Evolutionary conservation across 2,888 invertebrate species (phyloP), one percentile per base, ranked within the genome.

Genomic region (Sinopyrophorus schimmeli): DNA sequence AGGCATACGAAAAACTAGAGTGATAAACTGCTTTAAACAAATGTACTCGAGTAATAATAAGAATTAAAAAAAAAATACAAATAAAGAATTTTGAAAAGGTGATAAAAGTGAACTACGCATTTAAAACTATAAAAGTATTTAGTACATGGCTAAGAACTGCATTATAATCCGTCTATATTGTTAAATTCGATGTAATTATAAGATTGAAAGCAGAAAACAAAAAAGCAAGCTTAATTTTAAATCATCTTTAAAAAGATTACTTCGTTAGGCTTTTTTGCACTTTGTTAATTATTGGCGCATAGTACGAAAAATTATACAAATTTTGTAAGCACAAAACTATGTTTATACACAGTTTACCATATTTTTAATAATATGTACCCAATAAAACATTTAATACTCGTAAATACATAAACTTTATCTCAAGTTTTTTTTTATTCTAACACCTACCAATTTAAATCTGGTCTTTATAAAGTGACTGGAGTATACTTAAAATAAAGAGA

Each of bases 321-420:
- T 70, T 71, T 71, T 70, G 68, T 71, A 71, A 69, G 71, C 71
- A 71, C 71, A 72, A 69, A 65, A 52, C 69, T 72, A 71, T 71
- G 71, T 71, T 72, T 72, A 72, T 72, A 72, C 72, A 72, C 72
- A 62, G 65, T 72, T 71, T 72, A 71, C 69, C 69, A 71, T 72
- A 72, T 72, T 72, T 72, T 72, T 71, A 72, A 65, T 66, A 68
- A 64, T 64, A 68, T 66, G 43, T 42, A 47, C 39, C 39, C 42
- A 44, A 44, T 42, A 47, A 52, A 47, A 52, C 40, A 42, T 53
- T 53, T 48, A 53, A 53, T 53, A 53, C 48, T 53, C 48, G 35
- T 47, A 46, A 47, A 49, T 43, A 49, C 26, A 37, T 43, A 27
- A 15, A 9, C 2, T 20, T 18, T n/a, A n/a, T n/a, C n/a, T n/a